These are phyloP conservation scores for Stegana nigrithorax DNA, from an alignment of 2,888 invertebrate species.

Conservation along the genomic window DNA sequence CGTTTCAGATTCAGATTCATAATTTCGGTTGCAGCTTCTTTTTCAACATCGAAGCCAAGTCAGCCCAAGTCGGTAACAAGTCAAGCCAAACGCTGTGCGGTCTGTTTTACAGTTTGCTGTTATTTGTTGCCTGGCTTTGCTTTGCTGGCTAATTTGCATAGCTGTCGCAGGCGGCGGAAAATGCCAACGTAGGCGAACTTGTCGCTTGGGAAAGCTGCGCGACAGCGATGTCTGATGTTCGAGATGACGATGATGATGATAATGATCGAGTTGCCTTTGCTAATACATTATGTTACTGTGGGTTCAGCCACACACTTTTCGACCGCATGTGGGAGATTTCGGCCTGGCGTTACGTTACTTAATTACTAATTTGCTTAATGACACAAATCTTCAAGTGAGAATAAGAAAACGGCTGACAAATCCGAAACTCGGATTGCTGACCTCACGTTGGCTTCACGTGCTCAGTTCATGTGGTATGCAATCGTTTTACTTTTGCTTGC, in stretches of 20 bases:
- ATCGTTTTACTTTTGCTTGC: no score
- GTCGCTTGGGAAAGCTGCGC: constrained; percentile 46
- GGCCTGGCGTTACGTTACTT: neutral
- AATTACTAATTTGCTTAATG: no score
- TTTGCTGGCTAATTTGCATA: constrained; percentile 50
- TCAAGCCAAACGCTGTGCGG: neutral
- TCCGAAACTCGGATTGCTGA: no score
- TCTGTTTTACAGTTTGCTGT: neutral
- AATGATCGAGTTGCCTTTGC: neutral
- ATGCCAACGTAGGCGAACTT: no score
- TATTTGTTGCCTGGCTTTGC: constrained; percentile 35
- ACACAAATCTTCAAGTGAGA: no score
- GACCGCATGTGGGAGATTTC: neutral
- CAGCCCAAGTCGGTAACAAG: neutral
- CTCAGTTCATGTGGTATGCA: no score
- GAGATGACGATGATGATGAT: neutral
- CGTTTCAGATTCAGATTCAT: no score
- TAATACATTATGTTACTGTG: neutral
- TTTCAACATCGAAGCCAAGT: neutral
- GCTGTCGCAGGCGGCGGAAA: constrained; percentile 27
- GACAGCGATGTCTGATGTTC: neutral
- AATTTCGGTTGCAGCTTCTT: neutral
- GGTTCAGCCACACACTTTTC: no score
- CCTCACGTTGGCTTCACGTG: no score
- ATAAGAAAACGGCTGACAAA: no score